A percentile compares a stretch with the other conserved stretches of the same genome.
phyloP scores from a whole-genome alignment of 1,140 invertebrate genomes.

The Physella acuta region DNA sequence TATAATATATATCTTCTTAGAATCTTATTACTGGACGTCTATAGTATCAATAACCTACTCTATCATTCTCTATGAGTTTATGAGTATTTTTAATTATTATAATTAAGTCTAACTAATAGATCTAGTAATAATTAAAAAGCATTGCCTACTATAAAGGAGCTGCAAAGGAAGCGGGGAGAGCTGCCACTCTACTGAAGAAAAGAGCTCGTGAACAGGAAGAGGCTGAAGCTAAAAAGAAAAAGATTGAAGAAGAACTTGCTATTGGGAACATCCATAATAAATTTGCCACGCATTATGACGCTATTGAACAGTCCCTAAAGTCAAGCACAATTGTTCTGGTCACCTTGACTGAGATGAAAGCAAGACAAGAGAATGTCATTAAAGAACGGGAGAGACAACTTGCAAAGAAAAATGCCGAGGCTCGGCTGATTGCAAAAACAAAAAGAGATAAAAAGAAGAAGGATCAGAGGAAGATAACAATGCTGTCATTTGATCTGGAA shows the following conservation, averaged over 20 bases:
- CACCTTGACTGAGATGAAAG: conserved; percentile 98
- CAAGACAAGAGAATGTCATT: conserved; percentile 95
- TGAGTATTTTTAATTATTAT: no score
- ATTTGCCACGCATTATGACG: conserved; percentile 99
- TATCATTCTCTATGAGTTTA: no score
- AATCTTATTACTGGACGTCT: no score
- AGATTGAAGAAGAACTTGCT: conserved; percentile 96
- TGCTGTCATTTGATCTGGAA: conserved; percentile 88
- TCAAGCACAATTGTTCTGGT: conserved; percentile 72
- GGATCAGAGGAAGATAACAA: conserved; percentile 74
- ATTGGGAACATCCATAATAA: conserved; percentile 90
- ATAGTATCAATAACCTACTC: no score
- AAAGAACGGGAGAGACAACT: conserved; percentile 91
- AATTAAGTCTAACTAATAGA: no score
- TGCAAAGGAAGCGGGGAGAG: conserved; percentile 93
- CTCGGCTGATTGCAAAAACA: conserved; percentile 68
- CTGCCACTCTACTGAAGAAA: conserved; percentile 97
- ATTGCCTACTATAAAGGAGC: conserved; percentile 99
- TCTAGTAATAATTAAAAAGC: conserved; percentile 10
- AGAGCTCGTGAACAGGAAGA: conserved; percentile 96
- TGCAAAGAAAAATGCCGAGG: conserved; percentile 84
- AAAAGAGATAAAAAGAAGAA: conserved; percentile 80
- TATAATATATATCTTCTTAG: no score
- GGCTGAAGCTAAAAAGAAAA: conserved; percentile 92
- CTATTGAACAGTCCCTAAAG: conserved; percentile 96